A percentile compares a stretch with the other conserved stretches of the same genome.
Conservation (phyloP, 1,140 invertebrate species). For the Pteromalus puparum region DNA sequence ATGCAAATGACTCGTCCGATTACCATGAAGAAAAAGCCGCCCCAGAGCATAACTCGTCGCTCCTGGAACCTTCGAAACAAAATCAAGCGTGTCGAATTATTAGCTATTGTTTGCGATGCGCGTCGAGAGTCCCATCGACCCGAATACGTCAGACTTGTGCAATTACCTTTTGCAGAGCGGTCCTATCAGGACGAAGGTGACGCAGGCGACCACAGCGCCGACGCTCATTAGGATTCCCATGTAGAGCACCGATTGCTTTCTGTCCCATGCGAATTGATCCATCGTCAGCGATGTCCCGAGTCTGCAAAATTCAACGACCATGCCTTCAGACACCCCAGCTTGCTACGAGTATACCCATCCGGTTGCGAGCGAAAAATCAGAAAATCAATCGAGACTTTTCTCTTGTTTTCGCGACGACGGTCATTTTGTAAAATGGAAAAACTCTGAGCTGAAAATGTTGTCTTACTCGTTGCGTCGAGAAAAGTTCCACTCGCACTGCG, state of each 20-base stretch:
- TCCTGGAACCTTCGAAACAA: constrained; percentile 79
- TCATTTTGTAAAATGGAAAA: too few relatives aligned
- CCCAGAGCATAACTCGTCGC: constrained; percentile 85
- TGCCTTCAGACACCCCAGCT: background rate
- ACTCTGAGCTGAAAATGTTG: too few relatives aligned
- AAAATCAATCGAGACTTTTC: background rate
- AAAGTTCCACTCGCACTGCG: background rate
- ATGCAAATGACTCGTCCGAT: constrained; percentile 84
- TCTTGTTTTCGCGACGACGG: background rate
- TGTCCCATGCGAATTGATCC: constrained; percentile 93
- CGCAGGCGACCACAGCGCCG: constrained; percentile 84
- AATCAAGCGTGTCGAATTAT: constrained; percentile 13
- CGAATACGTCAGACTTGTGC: background rate
- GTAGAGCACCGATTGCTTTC: constrained; percentile 85
- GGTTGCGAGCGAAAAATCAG: too few relatives aligned
- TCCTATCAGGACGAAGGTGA: constrained; percentile 83
- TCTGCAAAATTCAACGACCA: constrained; percentile 67
- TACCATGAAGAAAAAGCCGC: constrained; percentile 87
- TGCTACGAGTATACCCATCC: background rate
- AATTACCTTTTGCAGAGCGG: constrained; percentile 81
- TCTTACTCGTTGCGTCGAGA: background rate
- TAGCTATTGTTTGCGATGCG: background rate
- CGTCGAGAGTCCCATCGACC: too few relatives aligned
- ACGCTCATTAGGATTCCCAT: constrained; percentile 89
- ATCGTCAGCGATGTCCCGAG: constrained; percentile 89